Evolutionary conservation across 1,140 invertebrate species (phyloP), one percentile per base, ranked within the genome.

Genomic region (Lamellibrachia luymesi): DNA sequence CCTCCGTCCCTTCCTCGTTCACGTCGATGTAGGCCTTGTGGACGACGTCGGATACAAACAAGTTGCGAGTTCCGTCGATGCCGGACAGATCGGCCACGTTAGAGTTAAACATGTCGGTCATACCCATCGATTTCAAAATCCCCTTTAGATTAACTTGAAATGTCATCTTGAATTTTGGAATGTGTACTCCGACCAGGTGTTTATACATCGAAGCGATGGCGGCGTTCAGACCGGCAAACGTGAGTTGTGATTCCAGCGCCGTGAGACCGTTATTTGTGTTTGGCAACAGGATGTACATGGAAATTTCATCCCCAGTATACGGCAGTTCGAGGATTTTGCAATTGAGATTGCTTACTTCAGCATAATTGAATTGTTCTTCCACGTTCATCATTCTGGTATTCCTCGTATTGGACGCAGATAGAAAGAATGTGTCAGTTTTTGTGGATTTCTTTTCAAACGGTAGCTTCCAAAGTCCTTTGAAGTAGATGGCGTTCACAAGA

Each of bases 401-500:
- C 1, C 38, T 38, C 38, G 38, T 38, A 38, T 38, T 38, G 38
- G 38, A 38, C 38, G 38, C 38, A 38, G 52, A 8, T 17, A 56
- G 25, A 93, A 93, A 91, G 96, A 97, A 97, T 25, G 93, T 92
- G 27, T 94, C 92, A 52, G 93, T 92, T 93, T 95, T 97, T 0
- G 98, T 98, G 17, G 95, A 94, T 5, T 95, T 95, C 0, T 95
- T 94, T 8, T 97, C 96, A 94, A 98, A 98, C 91, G 97, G 97
- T 56, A 97, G 96, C 93, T 97, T 97, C 98, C 98, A 98, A 93
- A 97, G 97, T 13, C 97, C 98, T 94, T 97, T 98, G 93, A 98
- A 98, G 94, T 98, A 98, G 4, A 98, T 95, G 0, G 98, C 97
- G 94, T 97, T 98, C 7, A 98, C 98, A 25, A 98, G 95, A 27